These are phyloP conservation scores for Coendou prehensilis DNA, from an alignment of 2,797 vertebrate species.

Conservation along the genomic window DNA sequence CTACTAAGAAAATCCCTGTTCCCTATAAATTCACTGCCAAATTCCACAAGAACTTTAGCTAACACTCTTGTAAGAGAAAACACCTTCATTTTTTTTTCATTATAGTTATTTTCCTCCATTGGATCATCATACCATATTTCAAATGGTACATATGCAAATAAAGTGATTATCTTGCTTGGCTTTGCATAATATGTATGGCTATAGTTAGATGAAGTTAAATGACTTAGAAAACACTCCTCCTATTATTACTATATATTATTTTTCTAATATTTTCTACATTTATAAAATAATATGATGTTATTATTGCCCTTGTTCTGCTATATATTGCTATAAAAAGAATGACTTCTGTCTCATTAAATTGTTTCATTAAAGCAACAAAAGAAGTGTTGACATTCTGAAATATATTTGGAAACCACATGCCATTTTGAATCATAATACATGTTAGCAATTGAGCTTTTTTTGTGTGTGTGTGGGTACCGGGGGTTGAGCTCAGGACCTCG, in stretches of 20 bases:
- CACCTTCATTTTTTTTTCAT: not conserved
- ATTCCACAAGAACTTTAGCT: not conserved
- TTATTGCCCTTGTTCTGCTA: not conserved
- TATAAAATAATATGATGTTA: not conserved
- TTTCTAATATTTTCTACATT: not conserved
- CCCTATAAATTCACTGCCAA: not conserved
- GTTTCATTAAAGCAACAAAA: not conserved
- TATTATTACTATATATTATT: not conserved
- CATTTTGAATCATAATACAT: not conserved
- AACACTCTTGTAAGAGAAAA: not conserved
- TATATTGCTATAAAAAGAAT: not conserved
- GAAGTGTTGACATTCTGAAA: rapidly evolving
- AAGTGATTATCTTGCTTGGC: not conserved
- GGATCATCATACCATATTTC: not conserved
- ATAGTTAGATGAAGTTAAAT: not conserved
- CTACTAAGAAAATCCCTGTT: not conserved
- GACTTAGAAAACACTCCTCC: rapidly evolving
- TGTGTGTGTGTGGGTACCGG: no score
- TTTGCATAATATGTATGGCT: not conserved
- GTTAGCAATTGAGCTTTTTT: not conserved
- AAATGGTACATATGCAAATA: not conserved
- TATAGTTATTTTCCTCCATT: rapidly evolving
- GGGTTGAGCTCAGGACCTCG: no score
- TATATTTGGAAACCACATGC: not conserved
- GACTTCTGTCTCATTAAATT: not conserved